Base-by-base conservation (phyloP, 1,140 invertebrate species). In the Trachymyrmex septentrionalis region DNA sequence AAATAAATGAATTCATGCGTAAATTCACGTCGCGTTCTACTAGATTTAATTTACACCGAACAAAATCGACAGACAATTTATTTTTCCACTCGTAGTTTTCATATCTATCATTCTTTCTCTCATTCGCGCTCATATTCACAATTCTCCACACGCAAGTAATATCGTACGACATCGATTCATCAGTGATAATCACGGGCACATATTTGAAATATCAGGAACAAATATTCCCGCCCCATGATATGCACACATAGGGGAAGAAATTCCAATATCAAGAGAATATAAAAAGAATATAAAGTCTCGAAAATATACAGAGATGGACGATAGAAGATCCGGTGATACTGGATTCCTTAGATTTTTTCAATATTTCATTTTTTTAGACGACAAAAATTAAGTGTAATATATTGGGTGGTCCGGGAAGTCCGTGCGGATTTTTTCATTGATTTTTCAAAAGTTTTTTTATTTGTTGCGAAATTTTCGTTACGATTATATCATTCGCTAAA, bases 31-130 rank as follows among this genome's bases (percentile, higher is more conserved):
- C 67, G 66, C 48, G 38, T 84, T 72, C 55, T 53, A 50, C 34
- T 61, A 69, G 19, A 88, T 88, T 77, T 88, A 71, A 88, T 88
- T 85, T 69, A 50, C 27, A 27, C 24, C 48, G 38, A 38, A 73
- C 24, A 59, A 34, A 19, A 73, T 82, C 34, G 67, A 73, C 34
- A 73, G 67, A 73, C 55, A 61, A 82, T 73, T 82, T 38, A 73
- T 72, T 82, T 82, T 73, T 82, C 34, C 24, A 16, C 34, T 48
- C 55, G 10, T 61, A 73, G 67, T 71, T 82, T 48, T 48, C 67
- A 61, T 82, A 82, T 73, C 57, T 82, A 48, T 73, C 53, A n/a
- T 57, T 38, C 30, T 55, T 10, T 67, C 80, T 53, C n/a, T 48
- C 66, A 72, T 55, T 82, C 19, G 53, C 16, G 16, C 30, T 6